Evolutionary conservation across 2,888 invertebrate genomes (phyloP), one percentile per base, ranked within the genome.

Genomic region (Tinea trinotella): DNA sequence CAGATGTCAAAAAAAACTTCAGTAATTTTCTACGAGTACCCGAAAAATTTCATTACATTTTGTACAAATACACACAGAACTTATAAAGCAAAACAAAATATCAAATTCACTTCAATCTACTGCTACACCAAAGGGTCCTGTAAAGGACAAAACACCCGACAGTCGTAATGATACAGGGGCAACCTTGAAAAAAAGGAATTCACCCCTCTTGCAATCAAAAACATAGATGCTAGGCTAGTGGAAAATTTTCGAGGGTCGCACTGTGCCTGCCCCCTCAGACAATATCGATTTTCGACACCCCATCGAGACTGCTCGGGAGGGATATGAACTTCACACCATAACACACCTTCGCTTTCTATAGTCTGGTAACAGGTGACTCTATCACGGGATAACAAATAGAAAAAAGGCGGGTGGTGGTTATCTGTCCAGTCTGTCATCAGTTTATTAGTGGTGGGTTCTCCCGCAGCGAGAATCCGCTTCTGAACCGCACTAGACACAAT

Each of bases 261-360:
- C 12, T 40, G n/a, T n/a, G n/a, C n/a, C n/a, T n/a, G 12, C 17
- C 15, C 50, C 24, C 24, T 50, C 22, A 50, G 24, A 24, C 50
- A 12, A 24, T 24, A 50, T 50, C 50, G 50, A 50, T 50, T 50
- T 50, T 50, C 5, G 50, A n/a, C 50, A 50, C 50, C 50, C 50
- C 48, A 40, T 7, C 46, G 18, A 40, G 40, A 18, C 46, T 46
- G 13, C n/a, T 40, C 40, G 46, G 46, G 19, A 19, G 46, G 40
- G 40, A 40, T 17, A 46, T 19, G 46, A 46, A 46, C n/a, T 19
- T 46, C 19, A 46, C 46, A 46, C 3, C 7, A 46, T 46, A 40
- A 19, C 19, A 19, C 46, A 46, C 46, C 46, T 46, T 3, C n/a
- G 13, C 24, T 9, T 5, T 24, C 5, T 24, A 24, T 24, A 9